Base-by-base conservation (phyloP, 2,888 invertebrate species). In the Alviniconcha strummeri region DNA sequence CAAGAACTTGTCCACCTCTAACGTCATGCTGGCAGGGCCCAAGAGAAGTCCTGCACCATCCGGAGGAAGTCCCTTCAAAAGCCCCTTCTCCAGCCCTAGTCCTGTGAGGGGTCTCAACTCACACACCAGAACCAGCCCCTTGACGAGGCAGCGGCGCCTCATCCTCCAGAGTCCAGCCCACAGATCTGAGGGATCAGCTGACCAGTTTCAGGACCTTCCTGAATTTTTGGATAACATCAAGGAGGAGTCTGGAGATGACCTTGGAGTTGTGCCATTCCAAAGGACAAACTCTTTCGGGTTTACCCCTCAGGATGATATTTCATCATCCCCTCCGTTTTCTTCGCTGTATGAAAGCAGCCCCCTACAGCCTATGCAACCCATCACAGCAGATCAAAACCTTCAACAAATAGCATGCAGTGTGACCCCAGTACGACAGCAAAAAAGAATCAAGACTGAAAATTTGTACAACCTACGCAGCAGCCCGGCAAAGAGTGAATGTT, bases 1-100 rank as follows among this genome's bases (percentile, higher is more conserved):
- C 79, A 89, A 87, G 54, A 69, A 81, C 17, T n/a, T 57, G 19
- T 80, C 83, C 69, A 55, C 76, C 55, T 57, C 81, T n/a, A 78
- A 71, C 54, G 6, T 71, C 55, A 81, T 78, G 81, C 72, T 84
- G 69, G 8, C 67, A 4, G 71, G 13, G 52, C 19, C 74, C 9
- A 83, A 56, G 69, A 74, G 60, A 75, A 80, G 83, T 56, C 79
- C 80, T 19, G 83, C 13, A 8, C 60, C 52, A 36, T 55, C 72
- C 13, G 78, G 71, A 7, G 72, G 75, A 36, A 85, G 81, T 81
- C 79, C 81, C 2, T 83, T 81, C 75, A 81, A 78, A 67, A 74
- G 75, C 69, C 80, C 69, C 3, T 76, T 56, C 56, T 77, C 82
- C 57, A 82, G 75, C 56, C 80, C 82, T 15, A 84, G 80, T 57